phyloP scores from a whole-genome alignment of 2,797 vertebrate genomes.

The Acanthurus tractus region DNA sequence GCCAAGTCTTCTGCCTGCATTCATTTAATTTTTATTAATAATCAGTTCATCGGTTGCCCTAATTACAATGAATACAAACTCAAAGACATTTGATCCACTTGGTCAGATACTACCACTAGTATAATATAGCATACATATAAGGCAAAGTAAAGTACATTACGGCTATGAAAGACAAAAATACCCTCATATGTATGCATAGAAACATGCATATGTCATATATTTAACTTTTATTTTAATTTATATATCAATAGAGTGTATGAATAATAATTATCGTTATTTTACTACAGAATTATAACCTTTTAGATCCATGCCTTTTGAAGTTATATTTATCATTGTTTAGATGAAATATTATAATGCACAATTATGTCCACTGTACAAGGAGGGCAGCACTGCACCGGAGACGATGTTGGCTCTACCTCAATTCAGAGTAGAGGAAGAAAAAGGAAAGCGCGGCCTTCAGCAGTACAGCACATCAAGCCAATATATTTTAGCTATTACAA shows the following conservation, averaged over 20 bases:
- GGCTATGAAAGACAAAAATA: neutral
- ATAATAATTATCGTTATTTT: too few species aligned
- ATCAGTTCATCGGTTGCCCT: too few species aligned
- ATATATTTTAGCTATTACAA: slow-evolving; percentile 68
- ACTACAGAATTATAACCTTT: too few species aligned
- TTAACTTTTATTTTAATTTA: neutral
- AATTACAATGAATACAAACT: too few species aligned
- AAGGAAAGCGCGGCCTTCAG: slow-evolving; percentile 76
- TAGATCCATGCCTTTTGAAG: too few species aligned
- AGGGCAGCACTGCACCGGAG: slow-evolving; percentile 24
- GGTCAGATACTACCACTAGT: neutral
- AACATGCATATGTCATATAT: neutral
- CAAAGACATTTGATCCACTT: neutral
- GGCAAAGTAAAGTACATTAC: neutral
- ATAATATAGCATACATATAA: neutral
- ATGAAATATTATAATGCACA: neutral
- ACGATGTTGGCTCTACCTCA: neutral
- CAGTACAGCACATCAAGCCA: slow-evolving; percentile 52
- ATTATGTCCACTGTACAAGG: neutral
- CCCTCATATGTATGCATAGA: neutral
- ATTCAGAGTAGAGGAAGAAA: slow-evolving; percentile 57
- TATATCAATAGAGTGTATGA: neutral
- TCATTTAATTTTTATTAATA: too few species aligned
- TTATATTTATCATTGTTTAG: neutral
- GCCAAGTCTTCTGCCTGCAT: too few species aligned